Evolutionary conservation across 2,888 invertebrate genomes (phyloP).

Genomic region (Thysanoteuthis rhombus): DNA sequence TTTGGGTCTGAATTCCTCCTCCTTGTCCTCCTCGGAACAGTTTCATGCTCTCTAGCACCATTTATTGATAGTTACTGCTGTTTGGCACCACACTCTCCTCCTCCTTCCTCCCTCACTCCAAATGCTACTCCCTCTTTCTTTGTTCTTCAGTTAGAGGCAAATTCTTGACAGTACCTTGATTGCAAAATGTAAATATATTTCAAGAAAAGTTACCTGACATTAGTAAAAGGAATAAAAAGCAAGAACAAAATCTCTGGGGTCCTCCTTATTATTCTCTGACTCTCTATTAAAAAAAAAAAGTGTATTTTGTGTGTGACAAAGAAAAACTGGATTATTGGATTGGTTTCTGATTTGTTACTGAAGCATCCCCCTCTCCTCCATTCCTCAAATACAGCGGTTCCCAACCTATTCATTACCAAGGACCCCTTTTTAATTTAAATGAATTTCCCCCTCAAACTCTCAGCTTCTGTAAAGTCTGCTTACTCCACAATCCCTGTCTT

Average conservation of each 20-base stretch:
- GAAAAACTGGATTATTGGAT: background rate
- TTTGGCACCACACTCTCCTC: background rate
- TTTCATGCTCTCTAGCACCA: background rate
- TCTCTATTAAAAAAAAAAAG: too few relatives aligned
- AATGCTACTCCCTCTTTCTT: background rate
- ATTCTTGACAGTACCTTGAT: background rate
- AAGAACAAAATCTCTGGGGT: background rate
- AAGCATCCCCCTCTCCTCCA: background rate
- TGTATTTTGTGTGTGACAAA: too few relatives aligned
- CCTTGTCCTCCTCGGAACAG: background rate
- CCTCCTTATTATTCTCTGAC: background rate
- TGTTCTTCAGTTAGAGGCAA: slow-evolving; percentile 13
- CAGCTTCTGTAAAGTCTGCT: too few relatives aligned
- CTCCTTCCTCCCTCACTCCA: background rate
- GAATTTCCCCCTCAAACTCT: too few relatives aligned
- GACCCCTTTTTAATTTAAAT: too few relatives aligned
- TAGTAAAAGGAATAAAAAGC: background rate
- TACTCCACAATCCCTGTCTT: too few relatives aligned
- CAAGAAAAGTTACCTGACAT: background rate
- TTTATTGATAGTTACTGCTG: background rate
- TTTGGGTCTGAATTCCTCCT: background rate
- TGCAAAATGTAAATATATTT: background rate
- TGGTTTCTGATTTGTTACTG: background rate
- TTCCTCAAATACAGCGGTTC: too few relatives aligned
- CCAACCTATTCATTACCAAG: too few relatives aligned